Base-by-base conservation (phyloP, 2,888 invertebrate genomes). In the Hypolimnas misippus region DNA sequence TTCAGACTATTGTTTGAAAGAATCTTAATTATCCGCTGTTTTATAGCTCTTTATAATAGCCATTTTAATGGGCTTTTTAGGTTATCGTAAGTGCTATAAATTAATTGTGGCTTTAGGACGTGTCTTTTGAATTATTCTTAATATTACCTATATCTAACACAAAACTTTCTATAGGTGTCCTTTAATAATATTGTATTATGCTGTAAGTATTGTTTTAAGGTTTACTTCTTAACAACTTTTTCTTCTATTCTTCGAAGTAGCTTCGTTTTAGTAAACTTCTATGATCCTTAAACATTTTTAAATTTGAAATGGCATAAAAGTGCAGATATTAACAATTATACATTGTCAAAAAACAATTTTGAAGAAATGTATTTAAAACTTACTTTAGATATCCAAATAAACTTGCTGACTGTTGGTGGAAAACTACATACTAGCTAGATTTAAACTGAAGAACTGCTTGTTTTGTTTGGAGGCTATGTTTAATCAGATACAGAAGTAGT, bases 1-100 rank as follows among this genome's bases (percentile, higher is more conserved):
- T 49, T 25, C 29, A 49, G 25, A 17, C n/a, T 44, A 74, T 82
- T 83, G 80, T 82, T n/a, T 46, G 21, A 46, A 25, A 46, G 21
- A 46, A n/a, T 46, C 46, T 46, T 46, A 46, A 46, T 46, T 46
- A n/a, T 46, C 46, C 46, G 46, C 21, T 46, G 46, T 25, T 46
- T 21, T 46, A 21, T 46, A 6, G 46, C 21, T 46, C n/a, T 14
- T 16, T 6, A 46, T 16, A 46, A 46, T 46, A 21, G 46, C 19
- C 16, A 46, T 21, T 46, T 46, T 46, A 46, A 46, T 46, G n/a
- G 21, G 21, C 46, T 21, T 46, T 25, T 46, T 42, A 42, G 14
- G 38, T 3, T 38, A 12, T 50, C 29, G 29, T 52, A 12, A 40
- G 51, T 19, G 44, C 19, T 46, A n/a, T 8, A 21, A 46, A 46